These are phyloP conservation scores for Cranoglanis bouderius DNA, from an alignment of 2,113 vertebrate species.

Conservation along the genomic window DNA sequence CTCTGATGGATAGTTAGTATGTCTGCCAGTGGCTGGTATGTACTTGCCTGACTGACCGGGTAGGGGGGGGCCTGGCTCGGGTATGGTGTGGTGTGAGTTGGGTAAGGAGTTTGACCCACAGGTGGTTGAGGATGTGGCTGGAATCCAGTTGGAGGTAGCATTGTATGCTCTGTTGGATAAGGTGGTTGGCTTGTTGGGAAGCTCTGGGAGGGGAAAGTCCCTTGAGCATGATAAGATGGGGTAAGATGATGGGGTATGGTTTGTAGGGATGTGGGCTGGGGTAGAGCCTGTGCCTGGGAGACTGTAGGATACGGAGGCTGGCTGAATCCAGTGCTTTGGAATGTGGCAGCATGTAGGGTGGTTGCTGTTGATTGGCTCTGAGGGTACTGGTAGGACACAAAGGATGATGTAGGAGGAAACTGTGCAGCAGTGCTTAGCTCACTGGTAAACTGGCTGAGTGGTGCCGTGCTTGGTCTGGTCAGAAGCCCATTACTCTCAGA, in stretches of 20 bases:
- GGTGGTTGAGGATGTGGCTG: slow-evolving; percentile 71
- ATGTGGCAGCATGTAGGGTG: slow-evolving; percentile 70
- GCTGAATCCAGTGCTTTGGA: slow-evolving; percentile 81
- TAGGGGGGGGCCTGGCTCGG: slow-evolving; percentile 78
- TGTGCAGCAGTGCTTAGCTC: slow-evolving; percentile 79
- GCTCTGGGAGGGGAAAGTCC: slow-evolving; percentile 76
- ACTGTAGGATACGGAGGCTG: slow-evolving; percentile 82
- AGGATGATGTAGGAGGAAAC: slow-evolving; percentile 79
- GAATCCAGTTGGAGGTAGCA: slow-evolving; percentile 76
- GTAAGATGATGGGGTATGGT: slow-evolving; percentile 73
- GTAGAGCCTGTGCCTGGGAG: slow-evolving; percentile 77
- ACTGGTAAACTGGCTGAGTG: slow-evolving; percentile 79
- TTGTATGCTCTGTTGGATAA: slow-evolving; percentile 82
- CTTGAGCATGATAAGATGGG: slow-evolving; percentile 71
- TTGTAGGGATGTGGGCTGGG: slow-evolving; percentile 81
- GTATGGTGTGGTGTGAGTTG: slow-evolving; percentile 81
- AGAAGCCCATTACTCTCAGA: slow-evolving; percentile 75
- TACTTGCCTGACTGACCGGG: slow-evolving; percentile 74
- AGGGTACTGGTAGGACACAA: slow-evolving; percentile 81
- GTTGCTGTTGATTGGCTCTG: slow-evolving; percentile 71
- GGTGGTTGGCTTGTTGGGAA: slow-evolving; percentile 77
- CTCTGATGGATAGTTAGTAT: slow-evolving; percentile 81
- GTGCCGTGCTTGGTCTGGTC: slow-evolving; percentile 74
- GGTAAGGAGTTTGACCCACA: slow-evolving; percentile 78
- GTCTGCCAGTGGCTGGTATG: slow-evolving; percentile 81